Percentiles rank a stretch among this genome's conserved stretches.
Evolutionary conservation across 2,797 vertebrate genomes (phyloP).

Genomic region (Rhinella marina): DNA sequence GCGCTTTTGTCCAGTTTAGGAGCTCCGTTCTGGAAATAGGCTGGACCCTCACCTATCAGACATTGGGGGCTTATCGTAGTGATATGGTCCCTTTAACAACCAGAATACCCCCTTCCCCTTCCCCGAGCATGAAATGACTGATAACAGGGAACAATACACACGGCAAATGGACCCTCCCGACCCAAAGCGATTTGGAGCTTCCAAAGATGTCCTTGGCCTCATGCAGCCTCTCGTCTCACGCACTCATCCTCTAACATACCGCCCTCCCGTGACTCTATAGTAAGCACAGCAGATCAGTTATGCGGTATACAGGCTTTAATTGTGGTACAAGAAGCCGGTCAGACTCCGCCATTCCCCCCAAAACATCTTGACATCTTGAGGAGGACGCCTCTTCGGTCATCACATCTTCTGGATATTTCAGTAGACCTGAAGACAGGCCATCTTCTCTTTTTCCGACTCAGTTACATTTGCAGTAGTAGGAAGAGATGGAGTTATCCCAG

Average conservation of each 20-base stretch:
- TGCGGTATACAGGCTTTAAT: constrained; percentile 14
- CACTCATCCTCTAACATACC: background rate
- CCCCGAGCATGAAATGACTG: too few species aligned
- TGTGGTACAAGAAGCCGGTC: background rate
- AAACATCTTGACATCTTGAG: background rate
- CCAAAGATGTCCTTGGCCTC: too few species aligned
- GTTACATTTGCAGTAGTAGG: constrained; percentile 74
- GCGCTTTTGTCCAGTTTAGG: too few species aligned
- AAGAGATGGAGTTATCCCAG: constrained; percentile 76
- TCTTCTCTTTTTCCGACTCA: background rate
- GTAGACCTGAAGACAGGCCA: background rate
- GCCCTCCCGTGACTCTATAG: background rate
- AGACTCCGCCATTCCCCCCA: too few species aligned
- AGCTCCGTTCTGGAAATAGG: too few species aligned
- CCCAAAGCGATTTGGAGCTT: too few species aligned
- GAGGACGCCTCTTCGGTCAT: background rate
- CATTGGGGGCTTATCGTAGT: too few species aligned
- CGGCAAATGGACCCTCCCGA: too few species aligned
- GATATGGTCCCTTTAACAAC: too few species aligned
- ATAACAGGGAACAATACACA: too few species aligned
- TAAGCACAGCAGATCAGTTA: background rate
- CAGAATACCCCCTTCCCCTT: too few species aligned
- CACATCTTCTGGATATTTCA: background rate
- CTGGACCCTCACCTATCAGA: too few species aligned
- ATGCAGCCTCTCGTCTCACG: background rate